Conservation (phyloP, 2,797 vertebrate species). For the Sebastolobus altivelis region DNA sequence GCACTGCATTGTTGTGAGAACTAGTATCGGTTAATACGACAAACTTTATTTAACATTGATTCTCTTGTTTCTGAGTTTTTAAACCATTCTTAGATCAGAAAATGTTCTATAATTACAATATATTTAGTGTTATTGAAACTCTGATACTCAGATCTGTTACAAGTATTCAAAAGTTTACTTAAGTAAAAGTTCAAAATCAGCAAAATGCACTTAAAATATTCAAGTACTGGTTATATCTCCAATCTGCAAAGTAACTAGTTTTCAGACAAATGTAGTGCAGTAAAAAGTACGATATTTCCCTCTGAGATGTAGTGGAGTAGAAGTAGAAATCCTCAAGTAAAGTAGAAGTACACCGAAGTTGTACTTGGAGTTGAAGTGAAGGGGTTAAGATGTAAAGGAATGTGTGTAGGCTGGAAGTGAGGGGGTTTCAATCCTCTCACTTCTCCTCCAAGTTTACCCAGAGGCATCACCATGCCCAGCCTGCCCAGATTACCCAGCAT, state of each 20-base stretch:
- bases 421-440: background rate
- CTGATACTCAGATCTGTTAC: background rate
- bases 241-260: background rate
- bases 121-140: no score
- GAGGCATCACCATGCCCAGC: constrained; percentile 16
- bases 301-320: background rate
- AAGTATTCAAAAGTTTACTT: no score
- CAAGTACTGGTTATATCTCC: no score
- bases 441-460: constrained; percentile 20
- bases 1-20: background rate
- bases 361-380: background rate
- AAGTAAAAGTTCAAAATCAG: no score
- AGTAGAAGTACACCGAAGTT: background rate
- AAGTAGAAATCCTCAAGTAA: no score
- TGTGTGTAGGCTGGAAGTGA: background rate
- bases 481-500: constrained; percentile 40
- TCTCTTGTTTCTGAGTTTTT: background rate
- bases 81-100: background rate
- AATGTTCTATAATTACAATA: background rate
- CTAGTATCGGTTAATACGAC: no score
- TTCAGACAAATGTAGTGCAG: background rate
- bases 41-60: background rate
- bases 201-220: no score
- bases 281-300: background rate
- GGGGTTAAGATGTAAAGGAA: background rate